Percentiles rank a stretch among this genome's conserved stretches.
Conservation (phyloP, 2,888 invertebrate genomes). For the Psylliodes chrysocephalus region DNA sequence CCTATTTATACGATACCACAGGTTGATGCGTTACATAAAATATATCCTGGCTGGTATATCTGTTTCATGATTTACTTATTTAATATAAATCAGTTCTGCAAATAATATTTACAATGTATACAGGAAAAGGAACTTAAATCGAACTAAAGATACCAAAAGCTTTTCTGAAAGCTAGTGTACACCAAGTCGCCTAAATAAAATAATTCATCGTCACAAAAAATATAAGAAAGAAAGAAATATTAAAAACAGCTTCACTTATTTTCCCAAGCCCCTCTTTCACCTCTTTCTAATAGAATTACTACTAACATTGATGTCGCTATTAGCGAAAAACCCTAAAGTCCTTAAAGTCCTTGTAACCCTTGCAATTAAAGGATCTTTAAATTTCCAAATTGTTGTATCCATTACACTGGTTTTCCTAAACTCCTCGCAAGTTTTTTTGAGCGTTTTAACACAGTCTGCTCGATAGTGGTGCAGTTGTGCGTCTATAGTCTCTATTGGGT, state of each 20-base stretch:
- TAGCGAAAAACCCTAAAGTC: slow-evolving; percentile 75
- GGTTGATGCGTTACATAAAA: too few species aligned
- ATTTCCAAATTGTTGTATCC: slow-evolving; percentile 90
- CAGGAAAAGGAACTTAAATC: neutral
- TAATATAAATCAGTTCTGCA: neutral
- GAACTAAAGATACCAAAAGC: too few species aligned
- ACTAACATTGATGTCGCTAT: slow-evolving; percentile 31
- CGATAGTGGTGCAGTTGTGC: slow-evolving; percentile 95
- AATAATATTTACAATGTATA: neutral
- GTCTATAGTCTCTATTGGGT: slow-evolving; percentile 81
- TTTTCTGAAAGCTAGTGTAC: too few species aligned
- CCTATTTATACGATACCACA: too few species aligned
- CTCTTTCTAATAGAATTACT: slow-evolving; percentile 44
- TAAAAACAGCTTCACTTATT: too few species aligned
- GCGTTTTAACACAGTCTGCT: slow-evolving; percentile 88
- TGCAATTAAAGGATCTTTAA: slow-evolving; percentile 78
- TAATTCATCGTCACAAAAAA: neutral
- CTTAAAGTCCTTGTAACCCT: slow-evolving; percentile 77
- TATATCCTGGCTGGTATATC: too few species aligned
- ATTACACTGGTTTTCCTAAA: slow-evolving; percentile 83
- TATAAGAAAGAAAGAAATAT: neutral
- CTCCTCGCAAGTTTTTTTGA: slow-evolving; percentile 85
- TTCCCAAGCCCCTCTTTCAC: slow-evolving; percentile 25
- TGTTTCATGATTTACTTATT: too few species aligned
- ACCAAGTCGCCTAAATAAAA: too few species aligned